phyloP scores from a whole-genome alignment of 2,797 vertebrate genomes.

The Rhabdophis nuchalis region DNA sequence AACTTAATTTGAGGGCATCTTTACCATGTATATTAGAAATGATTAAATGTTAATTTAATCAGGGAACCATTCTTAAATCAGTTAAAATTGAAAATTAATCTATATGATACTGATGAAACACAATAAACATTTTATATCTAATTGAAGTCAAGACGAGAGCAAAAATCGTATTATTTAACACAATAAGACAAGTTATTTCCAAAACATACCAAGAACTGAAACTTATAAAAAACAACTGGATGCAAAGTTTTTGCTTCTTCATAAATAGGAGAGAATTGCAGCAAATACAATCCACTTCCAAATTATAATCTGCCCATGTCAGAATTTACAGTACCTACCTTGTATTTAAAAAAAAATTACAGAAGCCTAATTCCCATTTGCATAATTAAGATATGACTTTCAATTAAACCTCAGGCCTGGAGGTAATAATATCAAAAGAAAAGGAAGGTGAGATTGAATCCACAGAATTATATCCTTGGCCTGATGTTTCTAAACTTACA shows the following conservation, averaged over 20 bases:
- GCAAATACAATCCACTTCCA: background rate
- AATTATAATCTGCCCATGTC: background rate
- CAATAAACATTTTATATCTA: background rate
- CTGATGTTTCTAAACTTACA: no score
- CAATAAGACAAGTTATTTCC: background rate
- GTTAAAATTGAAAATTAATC: background rate
- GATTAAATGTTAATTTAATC: background rate
- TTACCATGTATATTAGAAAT: background rate
- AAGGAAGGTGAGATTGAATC: background rate
- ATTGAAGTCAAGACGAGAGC: background rate
- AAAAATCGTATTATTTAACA: background rate
- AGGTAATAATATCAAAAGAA: background rate
- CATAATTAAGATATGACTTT: background rate
- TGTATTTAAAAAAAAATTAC: background rate
- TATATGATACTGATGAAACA: background rate
- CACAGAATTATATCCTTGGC: background rate
- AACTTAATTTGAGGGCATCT: background rate
- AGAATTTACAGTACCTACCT: background rate
- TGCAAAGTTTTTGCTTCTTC: background rate
- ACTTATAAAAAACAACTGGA: background rate
- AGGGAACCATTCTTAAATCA: background rate
- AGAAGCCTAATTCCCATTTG: background rate
- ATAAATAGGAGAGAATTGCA: background rate
- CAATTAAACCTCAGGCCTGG: background rate
- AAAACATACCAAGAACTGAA: background rate